Evolutionary conservation across 2,888 invertebrate species (phyloP).

Genomic region (Trichopoda pennipes): DNA sequence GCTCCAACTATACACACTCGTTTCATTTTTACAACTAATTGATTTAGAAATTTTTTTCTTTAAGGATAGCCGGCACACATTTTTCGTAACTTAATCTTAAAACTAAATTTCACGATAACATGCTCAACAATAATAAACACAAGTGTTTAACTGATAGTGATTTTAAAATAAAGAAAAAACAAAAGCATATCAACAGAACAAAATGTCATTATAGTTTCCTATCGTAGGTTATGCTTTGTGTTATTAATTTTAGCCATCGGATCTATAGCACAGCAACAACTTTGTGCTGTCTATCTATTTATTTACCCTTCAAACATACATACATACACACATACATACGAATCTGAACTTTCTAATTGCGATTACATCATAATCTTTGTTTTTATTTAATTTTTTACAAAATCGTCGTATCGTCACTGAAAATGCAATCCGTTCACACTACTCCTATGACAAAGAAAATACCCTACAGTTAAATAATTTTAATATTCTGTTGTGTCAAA

Average conservation of each 20-base stretch:
- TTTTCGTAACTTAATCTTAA: conserved; percentile 33
- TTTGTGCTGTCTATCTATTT: not conserved
- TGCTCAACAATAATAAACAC: conserved; percentile 35
- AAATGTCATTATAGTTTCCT: conserved; percentile 16
- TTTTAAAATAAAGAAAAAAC: not conserved
- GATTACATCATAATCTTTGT: too few species aligned
- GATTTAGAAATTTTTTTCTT: conserved; percentile 16
- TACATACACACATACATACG: not conserved
- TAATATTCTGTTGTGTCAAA: too few species aligned
- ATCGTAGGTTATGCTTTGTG: conserved; percentile 31
- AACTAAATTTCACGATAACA: conserved; percentile 52
- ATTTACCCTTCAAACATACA: not conserved
- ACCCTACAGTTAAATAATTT: too few species aligned
- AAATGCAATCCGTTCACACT: too few species aligned
- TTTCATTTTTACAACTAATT: conserved; percentile 64
- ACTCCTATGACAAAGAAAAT: too few species aligned
- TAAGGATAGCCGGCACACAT: conserved; percentile 9
- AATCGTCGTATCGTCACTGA: too few species aligned
- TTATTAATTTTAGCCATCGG: conserved; percentile 1
- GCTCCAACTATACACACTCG: conserved; percentile 89
- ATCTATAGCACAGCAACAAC: conserved; percentile 15
- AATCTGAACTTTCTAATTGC: too few species aligned
- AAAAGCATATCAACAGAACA: not conserved
- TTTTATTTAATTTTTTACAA: too few species aligned
- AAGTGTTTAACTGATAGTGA: conserved; percentile 31